phyloP scores from a whole-genome alignment of 2,113 vertebrate species.

The Chamaea fasciata region DNA sequence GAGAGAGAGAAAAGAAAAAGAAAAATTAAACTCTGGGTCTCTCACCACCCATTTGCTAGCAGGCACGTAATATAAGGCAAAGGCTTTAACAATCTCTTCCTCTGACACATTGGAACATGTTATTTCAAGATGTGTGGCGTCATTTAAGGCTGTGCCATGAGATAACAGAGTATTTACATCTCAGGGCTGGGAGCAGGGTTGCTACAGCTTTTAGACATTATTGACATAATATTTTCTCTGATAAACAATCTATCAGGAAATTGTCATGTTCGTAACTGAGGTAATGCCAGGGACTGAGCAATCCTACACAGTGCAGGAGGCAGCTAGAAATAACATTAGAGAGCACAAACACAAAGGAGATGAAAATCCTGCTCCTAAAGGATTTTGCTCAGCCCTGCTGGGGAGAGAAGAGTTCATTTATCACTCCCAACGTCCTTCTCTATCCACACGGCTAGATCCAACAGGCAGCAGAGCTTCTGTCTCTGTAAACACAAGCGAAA shows the following conservation, averaged over 20 bases:
- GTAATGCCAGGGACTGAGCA: background rate
- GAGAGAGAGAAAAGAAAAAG: background rate
- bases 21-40: slow-evolving; percentile 44
- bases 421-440: background rate
- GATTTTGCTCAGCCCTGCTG: background rate
- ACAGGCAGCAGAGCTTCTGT: background rate
- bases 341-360: background rate
- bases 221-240: slow-evolving; percentile 40
- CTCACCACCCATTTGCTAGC: slow-evolving; percentile 61
- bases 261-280: slow-evolving; percentile 4
- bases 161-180: slow-evolving; percentile 61
- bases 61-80: slow-evolving; percentile 66
- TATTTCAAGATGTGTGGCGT: slow-evolving; percentile 64
- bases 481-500: background rate
- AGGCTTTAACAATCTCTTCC: slow-evolving; percentile 52
- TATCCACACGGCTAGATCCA: background rate
- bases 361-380: background rate
- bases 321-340: background rate
- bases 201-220: slow-evolving; percentile 34
- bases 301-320: background rate
- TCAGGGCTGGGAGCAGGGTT: slow-evolving; percentile 19
- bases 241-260: slow-evolving; percentile 33
- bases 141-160: slow-evolving; percentile 53
- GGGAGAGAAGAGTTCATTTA: background rate
- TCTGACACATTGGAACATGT: slow-evolving; percentile 66